Evolutionary conservation across 2,888 invertebrate genomes (phyloP), one percentile per base, ranked within the genome.

Genomic region (Glomeris marginata): DNA sequence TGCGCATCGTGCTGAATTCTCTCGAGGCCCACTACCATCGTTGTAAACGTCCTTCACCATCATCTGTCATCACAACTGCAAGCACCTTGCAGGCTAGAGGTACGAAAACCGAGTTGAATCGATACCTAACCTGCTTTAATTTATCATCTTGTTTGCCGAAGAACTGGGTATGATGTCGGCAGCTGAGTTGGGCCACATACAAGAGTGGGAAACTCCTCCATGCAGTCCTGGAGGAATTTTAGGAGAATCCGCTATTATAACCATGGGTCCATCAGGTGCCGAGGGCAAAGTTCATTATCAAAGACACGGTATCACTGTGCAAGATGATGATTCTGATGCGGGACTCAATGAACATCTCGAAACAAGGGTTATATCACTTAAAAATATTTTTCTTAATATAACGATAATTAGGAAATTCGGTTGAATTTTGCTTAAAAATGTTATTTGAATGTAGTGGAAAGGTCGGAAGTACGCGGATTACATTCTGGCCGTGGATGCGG

Each of bases 11-110:
- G 15, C 74, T 97, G 52, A 91, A 90, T 68, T 91, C 94, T 0
- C 71, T 98, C 55, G 86, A 90, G 64, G 80, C 82, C 5, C 90
- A 91, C 65, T 83, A 87, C 64, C 95, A 95, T 69, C 81, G 81
- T 54, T 95, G 95, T 68, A 79, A 81, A 63, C 76, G 84, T 57
- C 80, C 28, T 3, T 28, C 87, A 53, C 85, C 86, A 42, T 81
- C 84, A 8, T 78, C 79, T 2, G 78, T 86, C 76, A 85, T 69
- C 80, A 82, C 64, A 78, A 77, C 50, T 77, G 78, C 45, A 18
- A 48, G 34, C 40, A 49, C 18, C 22, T 35, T 49, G 11, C 48
- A 43, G 11, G 50, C 50, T 15, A 51, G 38, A 41, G 47, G 47
- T 54, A 37, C 15, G 34, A 41, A 41, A 28, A 1, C 35, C 3